Percentiles rank a stretch among this genome's conserved stretches.
These are phyloP conservation scores for Podilymbus podiceps DNA, from an alignment of 2,113 vertebrate species.

Conservation along the genomic window DNA sequence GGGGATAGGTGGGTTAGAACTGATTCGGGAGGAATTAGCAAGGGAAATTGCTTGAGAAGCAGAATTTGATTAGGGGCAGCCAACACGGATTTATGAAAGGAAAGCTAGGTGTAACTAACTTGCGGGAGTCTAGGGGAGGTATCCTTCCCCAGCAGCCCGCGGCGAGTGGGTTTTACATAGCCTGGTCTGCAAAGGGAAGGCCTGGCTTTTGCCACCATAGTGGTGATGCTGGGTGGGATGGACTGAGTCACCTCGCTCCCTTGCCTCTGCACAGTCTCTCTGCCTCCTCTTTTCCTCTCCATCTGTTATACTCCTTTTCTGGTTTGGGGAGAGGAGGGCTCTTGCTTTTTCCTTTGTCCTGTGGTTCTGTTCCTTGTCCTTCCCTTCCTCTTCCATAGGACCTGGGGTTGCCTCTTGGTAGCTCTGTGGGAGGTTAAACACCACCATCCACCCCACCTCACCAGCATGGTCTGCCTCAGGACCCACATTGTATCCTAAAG, in stretches of 20 bases:
- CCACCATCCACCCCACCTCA: neutral
- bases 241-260: neutral
- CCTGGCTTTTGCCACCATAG: neutral
- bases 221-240: neutral
- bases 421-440: fast-evolving
- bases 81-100: conserved; percentile 40
- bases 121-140: conserved; percentile 8
- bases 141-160: fast-evolving
- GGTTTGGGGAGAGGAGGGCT: neutral
- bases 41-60: conserved; percentile 71
- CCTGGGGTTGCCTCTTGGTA: neutral
- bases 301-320: neutral
- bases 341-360: neutral
- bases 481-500: neutral
- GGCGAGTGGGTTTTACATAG: neutral
- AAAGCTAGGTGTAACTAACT: neutral
- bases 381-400: neutral
- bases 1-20: conserved; percentile 54
- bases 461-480: neutral
- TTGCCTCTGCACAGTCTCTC: fast-evolving
- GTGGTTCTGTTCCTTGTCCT: neutral
- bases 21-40: conserved; percentile 64
- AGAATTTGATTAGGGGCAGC: conserved; percentile 67
- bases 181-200: neutral
- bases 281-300: neutral